These are phyloP conservation scores for Autographa gamma DNA, from an alignment of 2,888 invertebrate species.

Conservation along the genomic window DNA sequence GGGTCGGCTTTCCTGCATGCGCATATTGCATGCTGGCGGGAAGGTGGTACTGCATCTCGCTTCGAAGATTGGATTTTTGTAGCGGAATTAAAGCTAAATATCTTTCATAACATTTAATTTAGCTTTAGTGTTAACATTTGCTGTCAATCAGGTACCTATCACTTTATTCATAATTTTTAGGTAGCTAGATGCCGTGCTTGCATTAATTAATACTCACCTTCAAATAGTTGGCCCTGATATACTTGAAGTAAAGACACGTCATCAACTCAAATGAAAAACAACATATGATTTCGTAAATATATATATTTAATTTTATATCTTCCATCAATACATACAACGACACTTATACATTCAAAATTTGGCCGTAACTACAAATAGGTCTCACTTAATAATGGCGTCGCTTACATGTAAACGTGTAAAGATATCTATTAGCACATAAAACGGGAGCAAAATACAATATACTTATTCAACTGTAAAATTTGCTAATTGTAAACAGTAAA, in stretches of 20 bases:
- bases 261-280: constrained; percentile 63
- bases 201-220: neutral
- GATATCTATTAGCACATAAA: constrained; percentile 48
- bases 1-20: too few relatives aligned
- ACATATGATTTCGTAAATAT: constrained; percentile 87
- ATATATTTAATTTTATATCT: constrained; percentile 89
- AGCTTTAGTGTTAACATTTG: too few relatives aligned
- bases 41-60: too few relatives aligned
- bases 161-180: too few relatives aligned
- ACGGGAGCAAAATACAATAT: constrained; percentile 43
- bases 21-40: too few relatives aligned
- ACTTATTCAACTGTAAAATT: constrained; percentile 37
- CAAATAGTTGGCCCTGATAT: neutral
- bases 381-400: constrained; percentile 80
- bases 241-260: neutral
- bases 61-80: too few relatives aligned
- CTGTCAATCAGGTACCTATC: too few relatives aligned
- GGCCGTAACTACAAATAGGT: constrained; percentile 80
- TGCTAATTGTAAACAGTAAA: constrained; percentile 43
- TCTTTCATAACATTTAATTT: too few relatives aligned
- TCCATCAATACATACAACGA: constrained; percentile 89
- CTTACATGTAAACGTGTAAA: constrained; percentile 63
- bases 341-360: constrained; percentile 84
- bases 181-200: too few relatives aligned
- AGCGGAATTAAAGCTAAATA: too few relatives aligned